Conservation (phyloP, 2,113 vertebrate species). For the Phoxinus phoxinus region DNA sequence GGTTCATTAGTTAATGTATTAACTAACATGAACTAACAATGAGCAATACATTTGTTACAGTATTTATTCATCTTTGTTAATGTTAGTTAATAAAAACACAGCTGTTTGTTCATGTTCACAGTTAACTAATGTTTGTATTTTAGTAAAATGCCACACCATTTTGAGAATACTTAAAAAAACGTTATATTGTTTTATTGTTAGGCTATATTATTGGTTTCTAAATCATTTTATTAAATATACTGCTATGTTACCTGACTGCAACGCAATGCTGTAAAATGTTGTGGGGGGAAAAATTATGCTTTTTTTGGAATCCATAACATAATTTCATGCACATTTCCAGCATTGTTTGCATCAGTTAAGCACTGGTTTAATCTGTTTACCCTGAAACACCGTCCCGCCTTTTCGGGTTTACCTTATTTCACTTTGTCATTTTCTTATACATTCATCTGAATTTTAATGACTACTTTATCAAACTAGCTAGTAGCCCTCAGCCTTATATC, state of each 20-base stretch:
- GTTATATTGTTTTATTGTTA: background rate
- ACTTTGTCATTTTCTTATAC: background rate
- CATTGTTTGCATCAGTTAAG: background rate
- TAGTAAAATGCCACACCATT: background rate
- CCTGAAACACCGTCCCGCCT: no score
- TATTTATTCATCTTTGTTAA: no score
- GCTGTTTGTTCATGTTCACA: no score
- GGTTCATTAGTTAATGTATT: no score
- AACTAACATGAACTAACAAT: no score
- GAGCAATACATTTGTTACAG: no score
- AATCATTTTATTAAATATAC: background rate
- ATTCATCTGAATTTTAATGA: background rate
- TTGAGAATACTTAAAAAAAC: background rate
- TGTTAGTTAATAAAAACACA: no score
- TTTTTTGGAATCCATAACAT: background rate
- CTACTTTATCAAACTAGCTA: constrained; percentile 5
- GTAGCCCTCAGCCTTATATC: background rate
- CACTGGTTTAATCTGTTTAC: background rate
- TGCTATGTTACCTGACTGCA: background rate
- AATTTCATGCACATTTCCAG: background rate
- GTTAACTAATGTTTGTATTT: background rate
- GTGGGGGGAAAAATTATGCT: background rate
- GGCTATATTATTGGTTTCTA: background rate
- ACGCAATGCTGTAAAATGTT: background rate
- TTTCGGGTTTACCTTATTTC: background rate